Base-by-base conservation (phyloP, 2,113 vertebrate species). In the Scomber japonicus region DNA sequence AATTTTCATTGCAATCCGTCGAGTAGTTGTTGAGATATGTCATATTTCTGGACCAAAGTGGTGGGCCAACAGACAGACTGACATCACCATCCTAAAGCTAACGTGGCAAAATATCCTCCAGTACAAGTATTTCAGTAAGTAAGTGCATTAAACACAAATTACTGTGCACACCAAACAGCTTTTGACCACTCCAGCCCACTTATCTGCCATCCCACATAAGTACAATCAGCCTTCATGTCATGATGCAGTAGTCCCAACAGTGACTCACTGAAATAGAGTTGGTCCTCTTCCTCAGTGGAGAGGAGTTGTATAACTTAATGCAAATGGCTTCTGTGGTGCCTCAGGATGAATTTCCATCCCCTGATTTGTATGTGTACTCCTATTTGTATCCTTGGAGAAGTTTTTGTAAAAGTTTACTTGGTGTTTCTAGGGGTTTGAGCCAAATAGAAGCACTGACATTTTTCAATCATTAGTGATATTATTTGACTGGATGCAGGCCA, bases 191-290 rank as follows among this genome's bases (percentile, higher is more conserved):
- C 31, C 64, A n/a, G 14, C 75, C 62, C 74, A 74, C 66, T 78
- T 55, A 4, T 14, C 14, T 73, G 24, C 51, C 59, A 55, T 67
- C 70, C 68, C 66, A 80, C 75, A 83, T 73, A 30, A 74, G 56
- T 64, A 75, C 70, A 85, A 71, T 64, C 80, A 75, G 74, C n/a
- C 21, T 63, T 44, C 67, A 27, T 69, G 80, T 89, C 56, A 57
- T 30, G 74, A 71, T 68, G 72, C 69, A 69, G 69, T 64, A 59
- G 78, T 35, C 62, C 68, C 69, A 83, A 15, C 59, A 74, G 76
- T 93, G 92, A 93, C 72, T 94, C 93, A 91, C 86, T 69, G 21
- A 62, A 83, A 61, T 64, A 75, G 46, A 55, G 64, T 63, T 48
- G 44, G 63, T 51, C 30, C 79, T 79, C 73, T 49, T 75, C 30